These are phyloP conservation scores for Oscheius onirici DNA, from an alignment of 2,888 invertebrate species.

Conservation along the genomic window DNA sequence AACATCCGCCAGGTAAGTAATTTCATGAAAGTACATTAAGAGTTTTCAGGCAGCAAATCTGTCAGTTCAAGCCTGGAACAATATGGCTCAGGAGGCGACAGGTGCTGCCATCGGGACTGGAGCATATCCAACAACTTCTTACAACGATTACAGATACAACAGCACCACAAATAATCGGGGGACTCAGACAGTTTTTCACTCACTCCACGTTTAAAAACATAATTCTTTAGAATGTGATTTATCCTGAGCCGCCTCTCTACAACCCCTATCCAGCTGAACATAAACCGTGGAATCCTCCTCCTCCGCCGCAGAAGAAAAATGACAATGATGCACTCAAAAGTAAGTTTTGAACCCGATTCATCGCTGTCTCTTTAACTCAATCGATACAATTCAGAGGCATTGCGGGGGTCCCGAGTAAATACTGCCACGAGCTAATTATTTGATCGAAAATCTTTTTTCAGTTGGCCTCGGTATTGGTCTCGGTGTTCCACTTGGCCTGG, in stretches of 20 bases:
- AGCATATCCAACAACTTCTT: background rate
- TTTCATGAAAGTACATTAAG: background rate
- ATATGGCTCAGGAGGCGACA: background rate
- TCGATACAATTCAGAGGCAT: slow-evolving; percentile 23
- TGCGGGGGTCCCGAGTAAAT: slow-evolving; percentile 9
- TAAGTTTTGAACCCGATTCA: background rate
- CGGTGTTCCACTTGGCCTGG: slow-evolving; percentile 43
- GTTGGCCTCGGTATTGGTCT: slow-evolving; percentile 49
- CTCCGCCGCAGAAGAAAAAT: slow-evolving; percentile 5
- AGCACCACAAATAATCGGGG: background rate
- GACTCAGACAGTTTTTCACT: slow-evolving; percentile 2
- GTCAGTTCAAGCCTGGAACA: background rate
- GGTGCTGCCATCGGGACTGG: background rate
- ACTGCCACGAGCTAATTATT: slow-evolving; percentile 1
- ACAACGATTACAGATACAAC: background rate
- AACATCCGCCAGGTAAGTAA: slow-evolving; percentile 18
- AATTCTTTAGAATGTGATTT: background rate
- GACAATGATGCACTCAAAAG: slow-evolving; percentile 17
- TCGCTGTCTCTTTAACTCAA: background rate
- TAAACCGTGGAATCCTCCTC: background rate
- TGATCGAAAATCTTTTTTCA: slow-evolving; percentile 21
- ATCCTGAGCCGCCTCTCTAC: slow-evolving; percentile 13
- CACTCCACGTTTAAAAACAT: too few relatives aligned
- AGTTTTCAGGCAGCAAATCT: slow-evolving; percentile 15
- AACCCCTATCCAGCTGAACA: slow-evolving; percentile 18